Evolutionary conservation across 1,140 invertebrate genomes (phyloP).

Genomic region (Drosophila virilis): DNA sequence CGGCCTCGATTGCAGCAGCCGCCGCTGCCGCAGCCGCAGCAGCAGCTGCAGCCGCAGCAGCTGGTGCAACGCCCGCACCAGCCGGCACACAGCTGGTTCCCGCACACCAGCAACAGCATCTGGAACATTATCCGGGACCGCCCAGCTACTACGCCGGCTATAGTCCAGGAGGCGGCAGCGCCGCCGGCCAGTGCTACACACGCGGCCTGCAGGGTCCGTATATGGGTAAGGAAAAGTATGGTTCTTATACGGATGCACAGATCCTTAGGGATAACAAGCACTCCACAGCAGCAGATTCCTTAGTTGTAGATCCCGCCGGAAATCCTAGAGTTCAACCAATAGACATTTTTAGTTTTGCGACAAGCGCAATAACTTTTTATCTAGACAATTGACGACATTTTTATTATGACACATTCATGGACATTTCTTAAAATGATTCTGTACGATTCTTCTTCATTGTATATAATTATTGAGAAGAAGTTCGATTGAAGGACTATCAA

Average conservation of each 20-base stretch:
- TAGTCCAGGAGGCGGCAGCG: slow-evolving; percentile 85
- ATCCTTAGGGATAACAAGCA: not conserved
- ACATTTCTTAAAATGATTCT: too few relatives aligned
- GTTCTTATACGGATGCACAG: slow-evolving; percentile 46
- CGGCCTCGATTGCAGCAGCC: slow-evolving; percentile 49
- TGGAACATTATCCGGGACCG: slow-evolving; percentile 86
- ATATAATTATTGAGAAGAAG: too few relatives aligned
- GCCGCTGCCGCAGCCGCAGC: slow-evolving; percentile 46
- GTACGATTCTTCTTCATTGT: too few relatives aligned
- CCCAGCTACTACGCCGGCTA: slow-evolving; percentile 88
- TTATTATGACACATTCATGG: too few relatives aligned
- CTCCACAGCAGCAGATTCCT: too few relatives aligned
- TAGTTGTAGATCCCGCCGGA: too few relatives aligned
- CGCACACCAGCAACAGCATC: slow-evolving; percentile 61
- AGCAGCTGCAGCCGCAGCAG: slow-evolving; percentile 49
- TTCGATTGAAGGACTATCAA: too few relatives aligned
- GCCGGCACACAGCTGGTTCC: slow-evolving; percentile 43
- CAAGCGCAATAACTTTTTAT: too few relatives aligned
- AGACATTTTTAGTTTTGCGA: too few relatives aligned
- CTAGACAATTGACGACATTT: too few relatives aligned
- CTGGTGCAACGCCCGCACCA: slow-evolving; percentile 23
- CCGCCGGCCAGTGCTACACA: slow-evolving; percentile 86
- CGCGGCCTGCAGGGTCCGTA: slow-evolving; percentile 90
- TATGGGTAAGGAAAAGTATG: slow-evolving; percentile 87
- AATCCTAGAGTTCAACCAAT: too few relatives aligned